Conservation (phyloP, 2,113 vertebrate species). For the Dermatemys mawii region DNA sequence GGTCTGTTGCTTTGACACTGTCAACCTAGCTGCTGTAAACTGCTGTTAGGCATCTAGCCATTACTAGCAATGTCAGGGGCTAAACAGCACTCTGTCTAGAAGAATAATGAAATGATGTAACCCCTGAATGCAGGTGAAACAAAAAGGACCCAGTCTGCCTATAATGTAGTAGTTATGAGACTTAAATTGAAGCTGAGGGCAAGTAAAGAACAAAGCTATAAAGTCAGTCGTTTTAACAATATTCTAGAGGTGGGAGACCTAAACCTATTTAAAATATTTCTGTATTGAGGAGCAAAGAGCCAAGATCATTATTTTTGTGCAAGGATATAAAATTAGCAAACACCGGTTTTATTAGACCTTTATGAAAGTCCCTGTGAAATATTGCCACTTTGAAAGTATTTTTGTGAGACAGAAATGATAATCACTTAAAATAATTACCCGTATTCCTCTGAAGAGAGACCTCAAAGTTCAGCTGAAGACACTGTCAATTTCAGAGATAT, state of each 20-base stretch:
- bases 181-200: slow-evolving; percentile 55
- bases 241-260: slow-evolving; percentile 37
- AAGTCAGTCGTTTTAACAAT: slow-evolving; percentile 52
- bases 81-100: slow-evolving; percentile 45
- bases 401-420: slow-evolving; percentile 59
- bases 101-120: slow-evolving; percentile 46
- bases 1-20: neutral
- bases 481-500: neutral
- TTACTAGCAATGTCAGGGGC: slow-evolving; percentile 24
- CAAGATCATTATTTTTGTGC: slow-evolving; percentile 67
- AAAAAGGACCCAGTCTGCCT: neutral
- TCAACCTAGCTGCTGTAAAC: slow-evolving; percentile 10
- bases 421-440: slow-evolving; percentile 59
- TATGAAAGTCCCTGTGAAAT: slow-evolving; percentile 60
- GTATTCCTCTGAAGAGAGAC: slow-evolving; percentile 31
- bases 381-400: slow-evolving; percentile 39
- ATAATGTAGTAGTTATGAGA: slow-evolving; percentile 35
- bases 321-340: slow-evolving; percentile 66
- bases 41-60: slow-evolving; percentile 20
- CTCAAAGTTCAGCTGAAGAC: neutral
- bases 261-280: slow-evolving; percentile 64
- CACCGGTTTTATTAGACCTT: slow-evolving; percentile 45
- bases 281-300: slow-evolving; percentile 53
- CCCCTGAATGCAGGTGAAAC: neutral
- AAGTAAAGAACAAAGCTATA: slow-evolving; percentile 61